Evolutionary conservation across 2,797 vertebrate species (phyloP).

Genomic region (Typhlichthys eigenmanni): DNA sequence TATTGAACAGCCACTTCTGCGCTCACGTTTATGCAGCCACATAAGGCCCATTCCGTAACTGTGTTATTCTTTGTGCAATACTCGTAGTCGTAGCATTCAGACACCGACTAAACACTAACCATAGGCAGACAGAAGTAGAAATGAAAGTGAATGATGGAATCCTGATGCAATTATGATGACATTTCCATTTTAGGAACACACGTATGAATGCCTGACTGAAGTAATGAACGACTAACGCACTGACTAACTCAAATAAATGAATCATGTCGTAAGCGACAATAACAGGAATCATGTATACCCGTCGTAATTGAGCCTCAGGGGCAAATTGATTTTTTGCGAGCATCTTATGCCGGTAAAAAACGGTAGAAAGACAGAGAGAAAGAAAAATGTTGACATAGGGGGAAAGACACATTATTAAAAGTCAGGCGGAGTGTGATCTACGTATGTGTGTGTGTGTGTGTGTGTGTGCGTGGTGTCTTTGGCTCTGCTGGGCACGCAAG

Average conservation of each 20-base stretch:
- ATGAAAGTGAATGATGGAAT: neutral
- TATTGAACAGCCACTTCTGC: neutral
- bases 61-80: neutral
- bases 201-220: slow-evolving; percentile 5
- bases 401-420: slow-evolving; percentile 57
- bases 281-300: slow-evolving; percentile 28
- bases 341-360: slow-evolving; percentile 29
- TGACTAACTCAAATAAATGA: neutral
- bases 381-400: slow-evolving; percentile 54
- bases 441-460: slow-evolving; percentile 4
- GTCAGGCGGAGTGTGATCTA: slow-evolving; percentile 27
- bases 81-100: neutral
- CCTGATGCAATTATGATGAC: neutral
- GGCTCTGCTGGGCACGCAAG: slow-evolving; percentile 60
- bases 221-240: slow-evolving; percentile 4
- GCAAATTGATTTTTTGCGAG: slow-evolving; percentile 52
- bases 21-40: neutral
- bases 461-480: slow-evolving; percentile 31
- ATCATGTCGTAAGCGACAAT: slow-evolving; percentile 16
- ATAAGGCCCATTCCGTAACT: neutral
- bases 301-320: slow-evolving; percentile 58
- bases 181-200: no score
- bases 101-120: neutral
- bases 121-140: neutral
- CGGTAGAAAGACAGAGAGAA: slow-evolving; percentile 43